A percentile compares a stretch with the other conserved stretches of the same genome.
These are phyloP conservation scores for Acinonyx jubatus DNA, from an alignment of 2,113 vertebrate species.

Conservation along the genomic window DNA sequence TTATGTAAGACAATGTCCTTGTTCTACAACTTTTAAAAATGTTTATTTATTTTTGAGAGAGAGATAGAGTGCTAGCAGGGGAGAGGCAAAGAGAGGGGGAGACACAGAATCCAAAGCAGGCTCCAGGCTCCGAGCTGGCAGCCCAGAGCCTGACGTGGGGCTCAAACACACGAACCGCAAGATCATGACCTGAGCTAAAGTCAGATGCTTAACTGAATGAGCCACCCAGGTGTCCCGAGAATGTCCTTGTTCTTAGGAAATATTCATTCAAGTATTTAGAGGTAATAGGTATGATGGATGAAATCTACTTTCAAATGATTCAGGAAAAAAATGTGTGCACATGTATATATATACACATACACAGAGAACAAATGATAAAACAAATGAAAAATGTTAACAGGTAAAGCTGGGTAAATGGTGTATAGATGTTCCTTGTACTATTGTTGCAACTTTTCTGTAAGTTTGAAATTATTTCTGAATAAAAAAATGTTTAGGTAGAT, in stretches of 20 bases:
- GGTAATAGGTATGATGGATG: background rate
- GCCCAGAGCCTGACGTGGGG: too few relatives aligned
- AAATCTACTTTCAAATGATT: background rate
- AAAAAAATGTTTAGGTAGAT: background rate
- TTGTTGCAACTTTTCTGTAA: background rate
- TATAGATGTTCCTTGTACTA: background rate
- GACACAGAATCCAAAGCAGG: too few relatives aligned
- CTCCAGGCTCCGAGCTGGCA: too few relatives aligned
- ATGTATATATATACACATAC: background rate
- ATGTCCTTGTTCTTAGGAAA: background rate
- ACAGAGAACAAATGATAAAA: background rate
- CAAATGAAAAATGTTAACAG: background rate
- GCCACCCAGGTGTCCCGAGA: background rate
- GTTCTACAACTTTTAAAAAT: background rate
- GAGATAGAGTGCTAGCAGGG: too few relatives aligned
- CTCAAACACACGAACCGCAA: too few relatives aligned
- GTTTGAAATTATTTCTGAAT: background rate
- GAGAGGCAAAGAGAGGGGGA: too few relatives aligned
- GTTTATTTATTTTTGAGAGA: too few relatives aligned
- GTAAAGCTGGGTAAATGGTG: background rate
- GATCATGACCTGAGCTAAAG: too few relatives aligned
- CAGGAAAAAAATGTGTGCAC: background rate
- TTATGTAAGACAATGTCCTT: background rate
- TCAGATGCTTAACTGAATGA: too few relatives aligned
- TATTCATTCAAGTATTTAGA: background rate